Base-by-base conservation (phyloP, 1,140 invertebrate genomes). In the Megathymus violae region DNA sequence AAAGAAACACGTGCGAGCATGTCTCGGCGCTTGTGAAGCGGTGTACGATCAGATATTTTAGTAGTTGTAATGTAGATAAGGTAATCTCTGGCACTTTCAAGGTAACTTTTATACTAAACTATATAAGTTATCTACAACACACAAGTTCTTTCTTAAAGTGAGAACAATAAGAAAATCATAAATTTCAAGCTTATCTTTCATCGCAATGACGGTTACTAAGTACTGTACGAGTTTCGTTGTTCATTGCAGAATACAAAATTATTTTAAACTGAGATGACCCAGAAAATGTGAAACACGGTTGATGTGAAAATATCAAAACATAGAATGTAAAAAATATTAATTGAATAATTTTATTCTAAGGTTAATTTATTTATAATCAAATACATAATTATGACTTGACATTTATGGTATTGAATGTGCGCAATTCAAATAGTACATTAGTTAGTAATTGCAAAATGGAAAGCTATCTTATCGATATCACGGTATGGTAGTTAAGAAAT, bases 1-100 rank as follows among this genome's bases (percentile, higher is more conserved):
- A 74, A 78, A 74, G 60, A 67, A 64, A 9, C 62, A 48, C 56
- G 64, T 66, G 67, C 71, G 63, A 41, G 62, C 46, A 64, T 63
- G 47, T 58, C 38, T 51, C 46, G 44, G 34, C 46, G 59, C 67
- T 67, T 70, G 10, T 46, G 17, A 13, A 15, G 22, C 22, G 7
- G 10, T 59, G 52, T 65, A 62, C 14, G 34, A 66, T 41, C 54
- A 44, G 38, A 22, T 19, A 56, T 60, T 34, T 16, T 27, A 44
- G 17, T 11, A 48, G 64, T 50, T 71, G 44, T 10, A 52, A 13
- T 40, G 27, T 43, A 36, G 34, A 36, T 41, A 19, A 58, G 10
- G 31, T 58, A 34, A 58, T 46, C 54, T 58, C 11, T 46, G 25
- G 13, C 25, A 27, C 10, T 15, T 46, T 22, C 34, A n/a, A 31